Conservation (phyloP, 2,113 vertebrate genomes). For the Pithys albifrons region DNA sequence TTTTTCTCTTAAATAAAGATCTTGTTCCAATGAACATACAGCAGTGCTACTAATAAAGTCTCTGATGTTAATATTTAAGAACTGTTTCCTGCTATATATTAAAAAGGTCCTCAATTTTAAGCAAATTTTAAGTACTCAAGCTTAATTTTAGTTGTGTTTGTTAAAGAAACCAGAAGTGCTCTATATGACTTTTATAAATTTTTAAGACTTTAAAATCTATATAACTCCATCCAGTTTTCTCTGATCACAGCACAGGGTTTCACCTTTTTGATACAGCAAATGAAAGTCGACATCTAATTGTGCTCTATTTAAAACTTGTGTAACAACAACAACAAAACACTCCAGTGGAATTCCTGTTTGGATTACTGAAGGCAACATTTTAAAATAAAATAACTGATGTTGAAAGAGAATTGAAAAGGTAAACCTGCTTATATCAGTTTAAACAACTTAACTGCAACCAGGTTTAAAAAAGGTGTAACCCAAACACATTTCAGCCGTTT, state of each 20-base stretch:
- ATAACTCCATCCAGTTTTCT: conserved; percentile 88
- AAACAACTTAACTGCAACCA: background rate
- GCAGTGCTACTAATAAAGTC: background rate
- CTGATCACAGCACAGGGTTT: conserved; percentile 80
- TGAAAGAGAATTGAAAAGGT: background rate
- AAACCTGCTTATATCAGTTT: background rate
- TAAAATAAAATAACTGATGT: background rate
- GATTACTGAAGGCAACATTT: conserved; percentile 19
- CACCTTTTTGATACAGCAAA: conserved; percentile 79
- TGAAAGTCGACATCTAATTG: conserved; percentile 85
- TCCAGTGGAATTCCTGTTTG: background rate
- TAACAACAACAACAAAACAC: background rate
- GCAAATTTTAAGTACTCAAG: background rate
- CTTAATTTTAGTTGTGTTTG: conserved; percentile 17
- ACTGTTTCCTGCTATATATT: background rate
- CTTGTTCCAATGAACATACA: background rate
- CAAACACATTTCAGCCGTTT: background rate
- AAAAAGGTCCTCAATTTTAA: background rate
- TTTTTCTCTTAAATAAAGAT: conserved; percentile 28
- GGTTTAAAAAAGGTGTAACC: background rate
- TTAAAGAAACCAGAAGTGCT: conserved; percentile 36
- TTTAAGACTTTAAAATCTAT: conserved; percentile 74
- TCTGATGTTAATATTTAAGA: conserved; percentile 4
- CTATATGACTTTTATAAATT: background rate
- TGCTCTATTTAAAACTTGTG: conserved; percentile 84